phyloP scores from a whole-genome alignment of 2,113 vertebrate genomes.

The Paracanthobrama guichenoti region DNA sequence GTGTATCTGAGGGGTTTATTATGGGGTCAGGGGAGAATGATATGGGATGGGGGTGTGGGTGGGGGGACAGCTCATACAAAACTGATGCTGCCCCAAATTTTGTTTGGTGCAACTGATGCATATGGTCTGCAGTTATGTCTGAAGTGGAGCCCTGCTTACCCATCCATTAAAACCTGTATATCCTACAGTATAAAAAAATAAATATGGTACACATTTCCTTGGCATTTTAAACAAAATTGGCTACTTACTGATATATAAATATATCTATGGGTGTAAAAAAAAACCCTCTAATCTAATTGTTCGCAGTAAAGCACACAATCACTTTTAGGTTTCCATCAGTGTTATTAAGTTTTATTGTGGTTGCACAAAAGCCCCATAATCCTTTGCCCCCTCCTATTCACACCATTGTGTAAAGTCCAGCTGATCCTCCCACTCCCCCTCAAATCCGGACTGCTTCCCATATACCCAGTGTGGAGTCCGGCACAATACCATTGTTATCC shows the following conservation, averaged over 20 bases:
- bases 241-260: not conserved
- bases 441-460: slow-evolving; percentile 63
- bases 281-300: not conserved
- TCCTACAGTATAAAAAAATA: not conserved
- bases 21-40: slow-evolving; percentile 31
- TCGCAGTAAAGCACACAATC: not conserved
- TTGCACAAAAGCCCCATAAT: slow-evolving; percentile 60
- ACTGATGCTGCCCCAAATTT: slow-evolving; percentile 64
- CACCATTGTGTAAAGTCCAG: slow-evolving; percentile 62
- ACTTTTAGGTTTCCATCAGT: slow-evolving; percentile 45
- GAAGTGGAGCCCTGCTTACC: not conserved
- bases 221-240: not conserved
- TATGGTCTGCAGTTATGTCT: slow-evolving; percentile 64
- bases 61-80: slow-evolving; percentile 45
- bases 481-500: slow-evolving; percentile 75
- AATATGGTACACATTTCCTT: not conserved
- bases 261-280: not conserved
- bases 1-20: slow-evolving; percentile 23
- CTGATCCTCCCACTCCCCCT: slow-evolving; percentile 61
- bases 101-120: slow-evolving; percentile 65
- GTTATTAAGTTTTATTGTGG: slow-evolving; percentile 52
- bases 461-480: slow-evolving; percentile 57
- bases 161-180: not conserved
- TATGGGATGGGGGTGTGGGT: slow-evolving; percentile 29
- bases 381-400: slow-evolving; percentile 54